phyloP scores from a whole-genome alignment of 2,888 invertebrate species.

The Drosophila acutilabella region DNA sequence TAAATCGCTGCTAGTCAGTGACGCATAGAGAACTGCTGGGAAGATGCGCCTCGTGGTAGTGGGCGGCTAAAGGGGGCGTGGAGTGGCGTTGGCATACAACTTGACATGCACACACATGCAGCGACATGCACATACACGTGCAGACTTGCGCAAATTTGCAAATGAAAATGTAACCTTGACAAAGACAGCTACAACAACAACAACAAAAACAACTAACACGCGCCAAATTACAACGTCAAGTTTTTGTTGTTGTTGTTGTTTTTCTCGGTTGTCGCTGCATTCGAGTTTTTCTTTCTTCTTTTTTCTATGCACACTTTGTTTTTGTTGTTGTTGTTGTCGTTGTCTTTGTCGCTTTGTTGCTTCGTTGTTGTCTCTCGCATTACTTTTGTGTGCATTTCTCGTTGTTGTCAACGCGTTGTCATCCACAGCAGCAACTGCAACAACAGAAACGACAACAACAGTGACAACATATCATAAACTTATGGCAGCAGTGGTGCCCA shows the following conservation, averaged over 20 bases:
- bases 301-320: constrained; percentile 47
- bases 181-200: constrained; percentile 54
- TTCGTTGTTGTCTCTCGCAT: constrained; percentile 38
- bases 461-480: constrained; percentile 33
- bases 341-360: constrained; percentile 35
- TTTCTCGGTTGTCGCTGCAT: constrained; percentile 36
- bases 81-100: constrained; percentile 49
- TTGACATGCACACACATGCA: constrained; percentile 34
- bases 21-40: constrained; percentile 29
- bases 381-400: constrained; percentile 49
- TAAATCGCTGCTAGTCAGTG: constrained; percentile 40
- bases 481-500: constrained; percentile 48
- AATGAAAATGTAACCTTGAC: constrained; percentile 74
- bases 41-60: not conserved
- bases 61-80: constrained; percentile 30
- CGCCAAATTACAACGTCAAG: constrained; percentile 70
- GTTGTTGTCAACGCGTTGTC: constrained; percentile 54
- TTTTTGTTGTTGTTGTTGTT: constrained; percentile 21
- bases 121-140: constrained; percentile 14
- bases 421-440: constrained; percentile 42
- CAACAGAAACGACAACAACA: constrained; percentile 22
- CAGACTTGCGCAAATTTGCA: constrained; percentile 49
- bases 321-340: constrained; percentile 15
- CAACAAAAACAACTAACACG: constrained; percentile 36
- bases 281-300: constrained; percentile 44